Evolutionary conservation across 2,888 invertebrate genomes (phyloP).

Genomic region (Cartodere bifasciata): DNA sequence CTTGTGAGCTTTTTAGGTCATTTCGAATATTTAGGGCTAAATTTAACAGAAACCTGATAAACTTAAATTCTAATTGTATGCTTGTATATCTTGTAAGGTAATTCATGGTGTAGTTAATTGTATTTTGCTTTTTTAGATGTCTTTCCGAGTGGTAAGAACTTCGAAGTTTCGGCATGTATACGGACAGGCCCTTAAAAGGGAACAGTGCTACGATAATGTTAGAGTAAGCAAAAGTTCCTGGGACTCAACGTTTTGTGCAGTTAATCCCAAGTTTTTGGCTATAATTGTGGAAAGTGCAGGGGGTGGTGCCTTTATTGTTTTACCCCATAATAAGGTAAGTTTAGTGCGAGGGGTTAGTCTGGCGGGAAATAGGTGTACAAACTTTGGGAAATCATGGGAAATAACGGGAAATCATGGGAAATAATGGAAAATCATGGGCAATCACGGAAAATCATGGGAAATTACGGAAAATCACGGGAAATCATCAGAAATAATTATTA

Average conservation of each 20-base stretch:
- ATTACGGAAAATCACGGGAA: too few species aligned
- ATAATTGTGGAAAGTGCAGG: slow-evolving; percentile 95
- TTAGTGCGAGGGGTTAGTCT: too few species aligned
- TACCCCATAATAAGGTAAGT: slow-evolving; percentile 81
- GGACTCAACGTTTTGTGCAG: slow-evolving; percentile 97
- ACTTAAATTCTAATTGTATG: slow-evolving; percentile 24
- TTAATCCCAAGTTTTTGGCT: slow-evolving; percentile 95
- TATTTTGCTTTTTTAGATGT: slow-evolving; percentile 53
- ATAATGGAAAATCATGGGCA: too few species aligned
- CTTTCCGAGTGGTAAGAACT: slow-evolving; percentile 92
- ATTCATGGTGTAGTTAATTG: too few species aligned
- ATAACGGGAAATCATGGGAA: too few species aligned
- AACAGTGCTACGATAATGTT: slow-evolving; percentile 96
- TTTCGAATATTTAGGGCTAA: too few species aligned
- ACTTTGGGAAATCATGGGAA: too few species aligned
- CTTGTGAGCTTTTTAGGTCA: too few species aligned
- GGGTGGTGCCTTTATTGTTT: slow-evolving; percentile 89
- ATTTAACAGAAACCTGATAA: slow-evolving; percentile 18
- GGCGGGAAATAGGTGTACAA: too few species aligned
- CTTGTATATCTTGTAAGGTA: background rate
- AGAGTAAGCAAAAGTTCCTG: slow-evolving; percentile 95
- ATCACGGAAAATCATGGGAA: too few species aligned
- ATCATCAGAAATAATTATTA: too few species aligned
- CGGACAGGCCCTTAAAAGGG: slow-evolving; percentile 82
- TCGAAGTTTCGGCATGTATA: slow-evolving; percentile 97